phyloP scores from a whole-genome alignment of 1,140 invertebrate genomes.

The Leptinotarsa defecta region DNA sequence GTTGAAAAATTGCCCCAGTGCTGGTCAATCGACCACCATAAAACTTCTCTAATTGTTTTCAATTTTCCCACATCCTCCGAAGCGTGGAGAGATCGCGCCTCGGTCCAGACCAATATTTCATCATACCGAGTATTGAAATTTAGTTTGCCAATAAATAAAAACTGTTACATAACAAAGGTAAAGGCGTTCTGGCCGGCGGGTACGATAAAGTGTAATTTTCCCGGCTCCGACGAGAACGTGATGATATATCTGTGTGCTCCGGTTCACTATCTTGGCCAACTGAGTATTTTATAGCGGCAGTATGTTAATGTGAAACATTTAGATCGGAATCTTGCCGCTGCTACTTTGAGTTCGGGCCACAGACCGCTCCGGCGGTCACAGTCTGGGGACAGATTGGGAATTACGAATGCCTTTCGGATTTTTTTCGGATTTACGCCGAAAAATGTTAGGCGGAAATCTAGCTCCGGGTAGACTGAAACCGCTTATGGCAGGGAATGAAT shows the following conservation, averaged over 20 bases:
- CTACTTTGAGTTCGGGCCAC: conserved; percentile 38
- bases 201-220: conserved; percentile 37
- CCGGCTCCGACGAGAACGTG: conserved; percentile 37
- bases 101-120: conserved; percentile 19
- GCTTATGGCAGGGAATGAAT: no score
- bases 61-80: conserved; percentile 7
- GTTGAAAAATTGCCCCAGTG: background rate
- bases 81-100: conserved; percentile 13
- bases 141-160: conserved; percentile 28
- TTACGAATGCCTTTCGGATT: background rate
- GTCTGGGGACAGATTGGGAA: conserved; percentile 2
- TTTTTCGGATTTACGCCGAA: conserved; percentile 12
- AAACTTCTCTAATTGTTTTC: conserved; percentile 22
- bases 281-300: conserved; percentile 52
- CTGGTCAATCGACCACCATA: background rate
- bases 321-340: conserved; percentile 55
- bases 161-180: conserved; percentile 39
- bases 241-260: conserved; percentile 37
- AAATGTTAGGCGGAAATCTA: no score
- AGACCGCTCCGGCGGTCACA: conserved; percentile 12
- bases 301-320: conserved; percentile 57
- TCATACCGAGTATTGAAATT: conserved; percentile 22
- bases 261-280: conserved; percentile 40
- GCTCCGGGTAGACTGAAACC: no score
- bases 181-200: conserved; percentile 24